Conservation (phyloP, 2,797 vertebrate species). For the Huso huso region DNA sequence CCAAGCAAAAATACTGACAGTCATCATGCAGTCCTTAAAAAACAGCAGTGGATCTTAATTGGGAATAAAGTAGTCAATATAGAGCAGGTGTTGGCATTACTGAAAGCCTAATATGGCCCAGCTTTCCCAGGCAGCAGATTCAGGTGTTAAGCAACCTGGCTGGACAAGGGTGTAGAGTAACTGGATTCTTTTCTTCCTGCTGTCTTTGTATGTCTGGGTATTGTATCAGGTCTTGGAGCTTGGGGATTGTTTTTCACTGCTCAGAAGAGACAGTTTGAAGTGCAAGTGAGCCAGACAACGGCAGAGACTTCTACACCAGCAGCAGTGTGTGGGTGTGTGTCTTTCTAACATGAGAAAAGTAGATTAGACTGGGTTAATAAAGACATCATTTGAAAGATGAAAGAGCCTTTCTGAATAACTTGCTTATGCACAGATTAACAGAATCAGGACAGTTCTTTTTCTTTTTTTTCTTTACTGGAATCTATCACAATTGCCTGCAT, state of each 20-base stretch:
- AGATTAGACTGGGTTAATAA: neutral
- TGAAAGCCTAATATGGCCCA: too few relatives aligned
- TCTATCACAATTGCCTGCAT: too few relatives aligned
- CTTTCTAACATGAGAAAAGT: neutral
- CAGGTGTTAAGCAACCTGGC: neutral
- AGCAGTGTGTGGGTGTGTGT: conserved; percentile 3
- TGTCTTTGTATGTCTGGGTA: conserved; percentile 13
- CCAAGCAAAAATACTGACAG: too few relatives aligned
- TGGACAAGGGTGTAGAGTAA: conserved; percentile 3
- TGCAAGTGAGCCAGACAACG: neutral
- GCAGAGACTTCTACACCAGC: neutral
- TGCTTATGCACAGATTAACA: neutral
- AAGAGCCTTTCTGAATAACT: neutral
- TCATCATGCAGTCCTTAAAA: too few relatives aligned
- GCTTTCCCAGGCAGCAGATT: neutral
- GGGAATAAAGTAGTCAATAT: too few relatives aligned
- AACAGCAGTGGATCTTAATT: too few relatives aligned
- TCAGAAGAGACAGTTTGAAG: conserved; percentile 2
- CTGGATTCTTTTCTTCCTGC: neutral
- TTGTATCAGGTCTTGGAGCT: conserved; percentile 4
- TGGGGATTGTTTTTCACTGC: conserved; percentile 14
- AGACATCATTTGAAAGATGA: neutral
- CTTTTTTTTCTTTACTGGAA: neutral
- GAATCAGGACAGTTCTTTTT: neutral
- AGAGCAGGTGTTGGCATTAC: too few relatives aligned